Evolutionary conservation across 2,888 invertebrate species (phyloP).

Genomic region (Heliconius ethilla): DNA sequence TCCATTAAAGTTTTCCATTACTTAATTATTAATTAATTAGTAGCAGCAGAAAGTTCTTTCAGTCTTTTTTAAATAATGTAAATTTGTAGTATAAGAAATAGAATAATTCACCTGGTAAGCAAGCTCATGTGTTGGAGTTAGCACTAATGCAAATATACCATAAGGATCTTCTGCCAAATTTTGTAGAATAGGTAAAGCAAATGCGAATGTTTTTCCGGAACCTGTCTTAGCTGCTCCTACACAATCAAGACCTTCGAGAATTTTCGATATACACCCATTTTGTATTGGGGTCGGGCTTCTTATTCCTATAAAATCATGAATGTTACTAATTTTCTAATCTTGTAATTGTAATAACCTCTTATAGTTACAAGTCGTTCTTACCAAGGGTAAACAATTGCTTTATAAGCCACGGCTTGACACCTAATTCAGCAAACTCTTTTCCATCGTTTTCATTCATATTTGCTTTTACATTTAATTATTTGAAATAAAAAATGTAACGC

Average conservation of each 20-base stretch:
- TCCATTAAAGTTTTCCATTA: too few relatives aligned
- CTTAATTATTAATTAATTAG: too few relatives aligned
- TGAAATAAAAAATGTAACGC: background rate
- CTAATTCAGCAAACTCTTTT: slow-evolving; percentile 82
- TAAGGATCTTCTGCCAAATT: slow-evolving; percentile 96
- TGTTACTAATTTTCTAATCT: background rate
- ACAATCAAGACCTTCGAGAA: slow-evolving; percentile 91
- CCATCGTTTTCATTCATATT: slow-evolving; percentile 67
- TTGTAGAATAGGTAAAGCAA: slow-evolving; percentile 96
- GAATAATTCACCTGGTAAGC: slow-evolving; percentile 87
- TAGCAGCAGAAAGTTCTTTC: background rate
- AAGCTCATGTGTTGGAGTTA: slow-evolving; percentile 97
- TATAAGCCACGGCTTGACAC: slow-evolving; percentile 87
- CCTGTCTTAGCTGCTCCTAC: slow-evolving; percentile 99
- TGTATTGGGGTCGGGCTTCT: slow-evolving; percentile 92
- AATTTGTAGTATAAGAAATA: background rate
- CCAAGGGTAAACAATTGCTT: slow-evolving; percentile 87
- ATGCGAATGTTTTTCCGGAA: slow-evolving; percentile 98
- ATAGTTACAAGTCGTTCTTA: slow-evolving; percentile 56
- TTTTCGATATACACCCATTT: slow-evolving; percentile 88
- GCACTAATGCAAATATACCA: slow-evolving; percentile 95
- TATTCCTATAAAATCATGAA: slow-evolving; percentile 81
- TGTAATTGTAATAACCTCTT: slow-evolving; percentile 1
- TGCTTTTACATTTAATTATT: background rate
- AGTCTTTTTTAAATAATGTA: too few relatives aligned